Percentiles rank a stretch among this genome's conserved stretches.
These are phyloP conservation scores for Podarcis cretensis DNA, from an alignment of 2,113 vertebrate genomes.

Conservation along the genomic window DNA sequence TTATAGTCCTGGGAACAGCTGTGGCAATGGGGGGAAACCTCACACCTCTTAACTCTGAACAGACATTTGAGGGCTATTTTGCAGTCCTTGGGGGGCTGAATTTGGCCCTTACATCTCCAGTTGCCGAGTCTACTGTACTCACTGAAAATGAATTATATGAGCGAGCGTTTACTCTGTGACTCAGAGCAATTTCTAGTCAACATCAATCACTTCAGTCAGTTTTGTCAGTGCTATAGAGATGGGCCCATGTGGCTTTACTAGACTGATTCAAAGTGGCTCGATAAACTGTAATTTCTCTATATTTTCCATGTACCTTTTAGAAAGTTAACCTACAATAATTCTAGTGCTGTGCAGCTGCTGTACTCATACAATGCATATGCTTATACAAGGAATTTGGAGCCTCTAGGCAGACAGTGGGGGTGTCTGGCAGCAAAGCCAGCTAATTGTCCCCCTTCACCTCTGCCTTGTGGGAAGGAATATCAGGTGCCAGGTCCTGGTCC, in stretches of 20 bases:
- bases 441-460: background rate
- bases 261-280: background rate
- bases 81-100: background rate
- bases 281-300: background rate
- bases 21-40: background rate
- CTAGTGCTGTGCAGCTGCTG: background rate
- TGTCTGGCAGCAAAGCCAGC: background rate
- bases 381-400: background rate
- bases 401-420: background rate
- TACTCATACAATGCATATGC: background rate
- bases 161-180: background rate
- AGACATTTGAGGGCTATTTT: background rate
- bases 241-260: background rate
- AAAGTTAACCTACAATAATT: background rate
- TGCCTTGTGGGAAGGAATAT: background rate
- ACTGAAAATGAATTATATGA: background rate
- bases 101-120: background rate
- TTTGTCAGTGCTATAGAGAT: background rate
- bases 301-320: rapidly evolving
- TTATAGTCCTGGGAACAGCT: background rate
- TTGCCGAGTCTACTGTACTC: background rate
- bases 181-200: background rate
- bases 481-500: background rate
- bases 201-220: background rate
- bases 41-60: background rate